These are phyloP conservation scores for Tinea pellionella DNA, from an alignment of 2,888 invertebrate species.

Conservation along the genomic window DNA sequence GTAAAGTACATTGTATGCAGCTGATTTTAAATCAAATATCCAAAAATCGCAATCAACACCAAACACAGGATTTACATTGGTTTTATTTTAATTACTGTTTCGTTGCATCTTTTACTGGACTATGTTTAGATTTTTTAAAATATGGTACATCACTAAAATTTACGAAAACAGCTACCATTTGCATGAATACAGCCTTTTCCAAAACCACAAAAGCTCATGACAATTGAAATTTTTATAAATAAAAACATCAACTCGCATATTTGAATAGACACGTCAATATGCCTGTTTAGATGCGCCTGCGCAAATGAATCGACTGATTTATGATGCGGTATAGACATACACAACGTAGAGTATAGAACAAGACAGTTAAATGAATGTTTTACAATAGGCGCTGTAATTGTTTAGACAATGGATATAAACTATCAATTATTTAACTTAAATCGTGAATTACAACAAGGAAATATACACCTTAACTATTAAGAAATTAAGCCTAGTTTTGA, in stretches of 20 bases:
- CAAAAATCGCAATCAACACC: too few species aligned
- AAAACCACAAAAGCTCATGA: slow-evolving; percentile 20
- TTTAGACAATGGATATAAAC: slow-evolving; percentile 54
- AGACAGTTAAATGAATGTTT: slow-evolving; percentile 59
- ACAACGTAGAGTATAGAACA: slow-evolving; percentile 60
- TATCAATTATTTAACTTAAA: slow-evolving; percentile 22
- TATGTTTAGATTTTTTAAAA: too few species aligned
- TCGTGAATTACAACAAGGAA: slow-evolving; percentile 5
- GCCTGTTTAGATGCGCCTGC: slow-evolving; percentile 41
- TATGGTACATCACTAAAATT: neutral
- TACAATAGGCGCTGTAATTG: slow-evolving; percentile 64
- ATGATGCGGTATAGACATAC: slow-evolving; percentile 60
- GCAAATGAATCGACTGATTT: slow-evolving; percentile 50
- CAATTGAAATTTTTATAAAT: slow-evolving; percentile 51
- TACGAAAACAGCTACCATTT: neutral
- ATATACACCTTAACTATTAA: neutral
- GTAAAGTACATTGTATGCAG: too few species aligned
- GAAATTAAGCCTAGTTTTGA: neutral
- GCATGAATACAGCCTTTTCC: neutral
- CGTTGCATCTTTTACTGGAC: too few species aligned
- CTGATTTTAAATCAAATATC: too few species aligned
- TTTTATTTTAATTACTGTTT: too few species aligned
- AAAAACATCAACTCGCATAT: slow-evolving; percentile 47
- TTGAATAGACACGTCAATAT: slow-evolving; percentile 54
- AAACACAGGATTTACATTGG: too few species aligned